Evolutionary conservation across 2,113 vertebrate species (phyloP), one percentile per base, ranked within the genome.

Genomic region (Vimba vimba): DNA sequence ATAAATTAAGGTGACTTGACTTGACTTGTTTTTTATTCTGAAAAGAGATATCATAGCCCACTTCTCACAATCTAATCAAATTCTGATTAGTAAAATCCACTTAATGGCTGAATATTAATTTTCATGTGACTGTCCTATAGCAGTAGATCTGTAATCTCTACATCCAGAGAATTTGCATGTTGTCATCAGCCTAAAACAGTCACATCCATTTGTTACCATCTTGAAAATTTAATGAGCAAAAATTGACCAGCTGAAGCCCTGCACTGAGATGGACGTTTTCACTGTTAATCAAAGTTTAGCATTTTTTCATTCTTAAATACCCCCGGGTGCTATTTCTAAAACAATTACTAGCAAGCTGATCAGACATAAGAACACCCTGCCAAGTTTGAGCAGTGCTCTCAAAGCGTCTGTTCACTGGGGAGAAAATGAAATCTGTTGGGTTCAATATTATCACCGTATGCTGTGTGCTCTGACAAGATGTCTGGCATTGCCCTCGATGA

Each of bases 391-490:
- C 73, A 19, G 13, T 9, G n/a, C n/a, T 50, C n/a, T 76, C 13
- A 50, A 76, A 9, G n/a, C n/a, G 25, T 1, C 7, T 27, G 3
- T 50, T 76, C 25, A 50, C 45, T 19, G n/a, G 12, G 73, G 43
- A 75, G 45, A 30, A 76, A 76, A 50, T 76, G 0, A 76, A 76
- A 76, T 76, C 11, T 4, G n/a, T 76, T 52, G 23, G 45, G 45
- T 76, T 25, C 13, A 76, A 47, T 75, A 27, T 75, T n/a, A 27
- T 76, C 45, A 17, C 10, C 43, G n/a, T 50, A 50, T 76, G 13
- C n/a, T 75, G 43, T 43, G 7, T 45, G 13, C 73, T 47, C 73
- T 75, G 45, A 50, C 73, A 75, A 75, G 73, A 75, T 50, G 43
- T 75, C 73, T 75, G 73, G 73, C 73, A 75, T 27, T 6, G n/a